These are phyloP conservation scores for Acrocephalus arundinaceus DNA, from an alignment of 2,113 vertebrate genomes.

Conservation along the genomic window DNA sequence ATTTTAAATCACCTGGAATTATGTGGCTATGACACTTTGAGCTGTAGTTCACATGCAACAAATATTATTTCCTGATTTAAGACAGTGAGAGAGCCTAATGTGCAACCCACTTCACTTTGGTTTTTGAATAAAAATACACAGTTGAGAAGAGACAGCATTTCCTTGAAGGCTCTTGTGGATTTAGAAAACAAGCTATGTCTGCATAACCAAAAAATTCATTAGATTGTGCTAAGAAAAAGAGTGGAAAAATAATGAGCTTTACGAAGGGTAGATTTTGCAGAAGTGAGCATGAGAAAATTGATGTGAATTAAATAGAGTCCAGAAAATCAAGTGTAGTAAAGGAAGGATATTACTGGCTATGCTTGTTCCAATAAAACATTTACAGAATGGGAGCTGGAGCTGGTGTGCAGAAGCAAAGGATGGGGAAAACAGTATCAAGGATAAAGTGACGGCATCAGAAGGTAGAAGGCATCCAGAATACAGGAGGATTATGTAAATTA, in stretches of 20 bases:
- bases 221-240: background rate
- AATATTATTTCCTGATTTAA: background rate
- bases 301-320: constrained; percentile 24
- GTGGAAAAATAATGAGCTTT: background rate
- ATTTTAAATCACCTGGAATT: background rate
- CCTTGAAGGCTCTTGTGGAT: background rate
- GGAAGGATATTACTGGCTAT: constrained; percentile 1
- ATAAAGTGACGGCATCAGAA: constrained; percentile 25
- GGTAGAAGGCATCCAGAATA: constrained; percentile 43
- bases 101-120: background rate
- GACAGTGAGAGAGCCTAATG: background rate
- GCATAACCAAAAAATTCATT: background rate
- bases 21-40: background rate
- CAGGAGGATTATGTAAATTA: constrained; percentile 58
- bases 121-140: constrained; percentile 11
- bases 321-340: constrained; percentile 44
- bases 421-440: constrained; percentile 33
- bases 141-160: background rate
- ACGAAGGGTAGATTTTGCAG: background rate
- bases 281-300: background rate
- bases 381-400: constrained; percentile 15
- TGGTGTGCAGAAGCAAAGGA: constrained; percentile 3
- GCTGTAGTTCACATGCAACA: background rate
- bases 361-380: constrained; percentile 30
- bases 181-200: background rate